These are phyloP conservation scores for Dendroctonus valens DNA, from an alignment of 1,140 invertebrate genomes.

Conservation along the genomic window DNA sequence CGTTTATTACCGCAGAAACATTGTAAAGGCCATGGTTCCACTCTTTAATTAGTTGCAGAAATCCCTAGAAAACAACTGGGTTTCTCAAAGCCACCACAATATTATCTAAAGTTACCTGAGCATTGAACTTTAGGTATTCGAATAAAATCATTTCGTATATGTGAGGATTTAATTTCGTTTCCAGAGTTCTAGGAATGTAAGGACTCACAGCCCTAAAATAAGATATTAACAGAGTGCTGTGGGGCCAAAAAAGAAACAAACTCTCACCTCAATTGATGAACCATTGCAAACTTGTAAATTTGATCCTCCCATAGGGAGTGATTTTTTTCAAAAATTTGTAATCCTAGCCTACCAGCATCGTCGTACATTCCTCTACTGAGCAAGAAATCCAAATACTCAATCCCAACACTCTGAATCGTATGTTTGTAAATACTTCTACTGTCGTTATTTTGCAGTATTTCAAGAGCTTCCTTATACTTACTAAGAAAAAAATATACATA, in stretches of 20 bases:
- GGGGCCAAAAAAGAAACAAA: neutral
- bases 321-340: conserved; percentile 75
- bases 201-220: conserved; percentile 67
- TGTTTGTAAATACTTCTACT: conserved; percentile 51
- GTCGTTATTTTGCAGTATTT: conserved; percentile 60
- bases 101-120: conserved; percentile 53
- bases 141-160: conserved; percentile 96
- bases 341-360: conserved; percentile 82
- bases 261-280: conserved; percentile 69
- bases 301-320: conserved; percentile 93
- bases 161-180: conserved; percentile 72
- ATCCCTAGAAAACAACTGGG: conserved; percentile 59
- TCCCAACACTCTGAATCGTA: conserved; percentile 71
- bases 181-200: conserved; percentile 72
- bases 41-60: conserved; percentile 82
- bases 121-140: conserved; percentile 88
- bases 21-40: conserved; percentile 88
- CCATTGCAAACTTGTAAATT: conserved; percentile 85
- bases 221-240: neutral
- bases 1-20: conserved; percentile 80
- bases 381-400: conserved; percentile 83
- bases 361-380: conserved; percentile 71
- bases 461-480: conserved; percentile 78
- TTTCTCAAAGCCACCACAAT: neutral
- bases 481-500: conserved; percentile 50